Evolutionary conservation across 2,113 vertebrate genomes (phyloP).

Genomic region (Rhynchomys soricoides): DNA sequence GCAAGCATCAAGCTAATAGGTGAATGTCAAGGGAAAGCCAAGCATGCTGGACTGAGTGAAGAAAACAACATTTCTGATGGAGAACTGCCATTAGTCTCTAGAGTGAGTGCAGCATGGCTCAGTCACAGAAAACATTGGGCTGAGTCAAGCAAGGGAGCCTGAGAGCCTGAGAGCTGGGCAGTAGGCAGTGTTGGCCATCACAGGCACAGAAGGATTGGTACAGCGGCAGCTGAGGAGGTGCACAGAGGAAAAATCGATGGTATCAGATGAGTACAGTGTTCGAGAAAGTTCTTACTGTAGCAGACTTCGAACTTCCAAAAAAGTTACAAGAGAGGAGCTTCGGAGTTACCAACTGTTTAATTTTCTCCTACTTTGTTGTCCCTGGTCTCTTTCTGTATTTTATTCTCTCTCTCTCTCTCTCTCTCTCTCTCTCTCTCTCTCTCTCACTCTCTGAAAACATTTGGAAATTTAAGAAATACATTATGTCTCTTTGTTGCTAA

Average conservation of each 20-base stretch:
- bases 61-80: neutral
- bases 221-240: neutral
- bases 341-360: neutral
- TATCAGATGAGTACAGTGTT: neutral
- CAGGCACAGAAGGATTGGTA: neutral
- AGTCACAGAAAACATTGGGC: neutral
- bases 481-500: neutral
- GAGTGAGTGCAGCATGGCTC: neutral
- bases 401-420: too few relatives aligned
- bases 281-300: conserved; percentile 1
- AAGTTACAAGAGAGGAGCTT: neutral
- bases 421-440: fast-evolving
- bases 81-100: neutral
- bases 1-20: neutral
- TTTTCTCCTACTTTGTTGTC: neutral
- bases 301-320: neutral
- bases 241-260: neutral
- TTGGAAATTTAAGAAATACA: conserved; percentile 22
- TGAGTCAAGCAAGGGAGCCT: neutral
- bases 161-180: neutral
- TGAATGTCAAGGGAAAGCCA: neutral
- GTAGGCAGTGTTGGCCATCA: neutral
- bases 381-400: neutral
- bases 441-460: neutral
- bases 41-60: neutral